These are phyloP conservation scores for Rousettus leschenaultii DNA, from an alignment of 2,113 vertebrate species.

Conservation along the genomic window DNA sequence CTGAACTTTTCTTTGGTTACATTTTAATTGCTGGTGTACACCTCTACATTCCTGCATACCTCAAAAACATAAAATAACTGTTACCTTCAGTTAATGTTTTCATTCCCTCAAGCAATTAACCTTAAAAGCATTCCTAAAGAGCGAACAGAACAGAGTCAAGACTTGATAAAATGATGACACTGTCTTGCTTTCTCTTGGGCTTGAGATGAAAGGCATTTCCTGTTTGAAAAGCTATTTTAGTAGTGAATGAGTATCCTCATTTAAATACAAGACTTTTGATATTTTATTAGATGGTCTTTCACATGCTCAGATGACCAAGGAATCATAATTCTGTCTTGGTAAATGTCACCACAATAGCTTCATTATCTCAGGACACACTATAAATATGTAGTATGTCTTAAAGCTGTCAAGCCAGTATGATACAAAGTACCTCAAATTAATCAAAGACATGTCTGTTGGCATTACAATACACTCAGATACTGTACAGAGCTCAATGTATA, in stretches of 20 bases:
- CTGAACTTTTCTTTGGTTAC: background rate
- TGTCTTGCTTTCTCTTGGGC: background rate
- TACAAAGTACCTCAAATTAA: conserved; percentile 35
- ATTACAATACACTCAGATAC: background rate
- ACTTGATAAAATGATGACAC: background rate
- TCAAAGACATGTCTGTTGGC: background rate
- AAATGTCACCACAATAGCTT: conserved; percentile 1
- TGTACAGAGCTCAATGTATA: background rate
- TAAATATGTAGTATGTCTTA: background rate
- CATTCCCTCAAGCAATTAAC: background rate
- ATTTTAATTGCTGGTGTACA: background rate
- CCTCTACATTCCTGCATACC: background rate
- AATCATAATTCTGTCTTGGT: conserved; percentile 30
- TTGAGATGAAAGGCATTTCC: conserved; percentile 18
- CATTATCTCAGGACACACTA: conserved; percentile 3
- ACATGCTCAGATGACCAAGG: background rate
- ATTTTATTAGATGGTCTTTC: conserved; percentile 33
- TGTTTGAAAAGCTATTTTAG: background rate
- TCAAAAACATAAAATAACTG: conserved; percentile 16
- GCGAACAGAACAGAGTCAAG: background rate
- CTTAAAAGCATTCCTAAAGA: conserved; percentile 31
- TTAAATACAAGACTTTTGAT: background rate
- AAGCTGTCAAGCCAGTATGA: background rate
- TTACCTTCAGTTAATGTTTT: background rate
- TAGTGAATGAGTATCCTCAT: background rate